Conservation (phyloP, 2,113 vertebrate genomes). For the Bubo scandiacus region DNA sequence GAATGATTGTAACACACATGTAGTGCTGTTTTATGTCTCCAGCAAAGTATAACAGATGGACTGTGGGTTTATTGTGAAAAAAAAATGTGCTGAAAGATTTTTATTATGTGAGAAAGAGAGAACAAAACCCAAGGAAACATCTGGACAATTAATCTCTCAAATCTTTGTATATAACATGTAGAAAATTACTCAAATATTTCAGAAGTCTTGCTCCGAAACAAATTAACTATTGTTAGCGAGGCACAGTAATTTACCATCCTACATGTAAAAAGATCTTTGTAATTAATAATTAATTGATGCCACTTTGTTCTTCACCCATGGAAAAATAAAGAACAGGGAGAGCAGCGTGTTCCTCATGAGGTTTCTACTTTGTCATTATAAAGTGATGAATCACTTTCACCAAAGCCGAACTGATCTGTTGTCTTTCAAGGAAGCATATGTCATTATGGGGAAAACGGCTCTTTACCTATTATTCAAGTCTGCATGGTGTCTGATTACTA, state of each 20-base stretch:
- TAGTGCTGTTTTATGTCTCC: constrained; percentile 61
- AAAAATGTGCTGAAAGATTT: constrained; percentile 78
- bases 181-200: constrained; percentile 53
- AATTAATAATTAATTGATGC: constrained; percentile 70
- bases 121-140: constrained; percentile 87
- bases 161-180: constrained; percentile 45
- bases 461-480: constrained; percentile 22
- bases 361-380: not conserved
- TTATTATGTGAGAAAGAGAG: constrained; percentile 85
- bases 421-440: constrained; percentile 45
- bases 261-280: constrained; percentile 45
- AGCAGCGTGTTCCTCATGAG: not conserved
- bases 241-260: constrained; percentile 49
- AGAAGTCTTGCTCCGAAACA: constrained; percentile 30
- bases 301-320: constrained; percentile 13
- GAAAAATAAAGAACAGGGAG: not conserved
- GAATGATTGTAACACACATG: constrained; percentile 35
- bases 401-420: constrained; percentile 27
- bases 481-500: constrained; percentile 28
- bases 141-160: constrained; percentile 83
- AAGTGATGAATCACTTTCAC: constrained; percentile 59
- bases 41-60: constrained; percentile 81
- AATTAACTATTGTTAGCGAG: constrained; percentile 30
- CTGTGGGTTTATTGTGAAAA: constrained; percentile 34
- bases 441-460: not conserved